phyloP scores from a whole-genome alignment of 2,797 vertebrate species.

The Siniperca scherzeri region DNA sequence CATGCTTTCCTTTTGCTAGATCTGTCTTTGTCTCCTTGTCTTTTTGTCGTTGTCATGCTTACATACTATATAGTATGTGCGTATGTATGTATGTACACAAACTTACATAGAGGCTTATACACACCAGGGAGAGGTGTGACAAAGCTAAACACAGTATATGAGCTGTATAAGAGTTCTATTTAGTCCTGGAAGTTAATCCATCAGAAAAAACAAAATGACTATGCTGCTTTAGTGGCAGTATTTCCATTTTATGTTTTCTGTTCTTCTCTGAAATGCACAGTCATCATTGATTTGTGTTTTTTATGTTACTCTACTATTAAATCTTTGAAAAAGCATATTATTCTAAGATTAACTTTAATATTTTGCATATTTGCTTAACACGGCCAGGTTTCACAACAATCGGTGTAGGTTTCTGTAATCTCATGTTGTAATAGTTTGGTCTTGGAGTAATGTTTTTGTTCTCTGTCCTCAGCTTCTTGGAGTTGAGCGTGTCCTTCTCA shows the following conservation, averaged over 20 bases:
- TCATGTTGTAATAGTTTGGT: conserved; percentile 73
- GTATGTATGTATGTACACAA: conserved; percentile 2
- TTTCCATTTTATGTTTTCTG: conserved; percentile 39
- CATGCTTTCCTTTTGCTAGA: neutral
- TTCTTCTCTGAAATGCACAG: conserved; percentile 48
- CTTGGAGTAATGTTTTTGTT: conserved; percentile 71
- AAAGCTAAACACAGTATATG: conserved; percentile 5
- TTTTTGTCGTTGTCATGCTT: conserved; percentile 18
- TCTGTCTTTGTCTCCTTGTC: conserved; percentile 16
- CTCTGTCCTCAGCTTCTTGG: conserved; percentile 91
- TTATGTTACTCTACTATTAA: conserved; percentile 42
- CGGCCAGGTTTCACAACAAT: conserved; percentile 71
- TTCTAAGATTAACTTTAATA: conserved; percentile 73
- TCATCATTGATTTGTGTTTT: conserved; percentile 53
- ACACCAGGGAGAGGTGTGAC: neutral
- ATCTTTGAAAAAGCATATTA: conserved; percentile 60
- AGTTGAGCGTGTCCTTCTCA: conserved; percentile 93
- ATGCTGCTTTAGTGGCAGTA: conserved; percentile 23
- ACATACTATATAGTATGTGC: neutral
- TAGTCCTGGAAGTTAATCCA: conserved; percentile 31
- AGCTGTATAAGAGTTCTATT: conserved; percentile 23
- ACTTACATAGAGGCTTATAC: neutral
- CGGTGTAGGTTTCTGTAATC: conserved; percentile 66
- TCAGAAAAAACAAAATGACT: neutral
- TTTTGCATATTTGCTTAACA: conserved; percentile 66